Evolutionary conservation across 1,140 invertebrate species (phyloP).

Genomic region (Adelges cooleyi): DNA sequence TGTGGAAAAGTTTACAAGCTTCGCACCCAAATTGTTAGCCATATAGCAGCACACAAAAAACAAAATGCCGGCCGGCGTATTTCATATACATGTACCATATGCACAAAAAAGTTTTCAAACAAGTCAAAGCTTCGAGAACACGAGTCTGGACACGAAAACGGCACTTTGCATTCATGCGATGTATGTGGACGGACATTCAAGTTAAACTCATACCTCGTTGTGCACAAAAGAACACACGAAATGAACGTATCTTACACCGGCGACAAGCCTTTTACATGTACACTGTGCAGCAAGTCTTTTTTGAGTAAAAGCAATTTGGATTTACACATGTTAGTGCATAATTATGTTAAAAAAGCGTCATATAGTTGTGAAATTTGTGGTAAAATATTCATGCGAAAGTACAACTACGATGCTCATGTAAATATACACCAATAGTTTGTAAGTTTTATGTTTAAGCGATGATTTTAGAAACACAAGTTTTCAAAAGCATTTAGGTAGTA

Average conservation of each 20-base stretch:
- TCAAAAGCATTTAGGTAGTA: background rate
- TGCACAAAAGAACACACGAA: slow-evolving; percentile 31
- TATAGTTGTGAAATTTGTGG: slow-evolving; percentile 32
- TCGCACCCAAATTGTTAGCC: slow-evolving; percentile 30
- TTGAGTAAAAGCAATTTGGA: slow-evolving; percentile 31
- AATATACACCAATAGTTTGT: slow-evolving; percentile 29
- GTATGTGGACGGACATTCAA: slow-evolving; percentile 32
- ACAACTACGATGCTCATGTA: slow-evolving; percentile 31
- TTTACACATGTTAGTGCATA: slow-evolving; percentile 29
- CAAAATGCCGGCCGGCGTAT: slow-evolving; percentile 27
- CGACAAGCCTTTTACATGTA: slow-evolving; percentile 30
- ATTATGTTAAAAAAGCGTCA: slow-evolving; percentile 31
- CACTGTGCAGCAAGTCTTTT: slow-evolving; percentile 30
- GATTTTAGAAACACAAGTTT: background rate
- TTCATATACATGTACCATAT: slow-evolving; percentile 29
- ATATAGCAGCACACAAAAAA: slow-evolving; percentile 31
- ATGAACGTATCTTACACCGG: slow-evolving; percentile 31
- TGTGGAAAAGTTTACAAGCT: slow-evolving; percentile 31
- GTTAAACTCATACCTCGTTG: slow-evolving; percentile 31
- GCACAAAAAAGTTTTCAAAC: slow-evolving; percentile 30
- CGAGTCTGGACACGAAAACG: slow-evolving; percentile 29
- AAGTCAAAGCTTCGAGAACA: slow-evolving; percentile 27
- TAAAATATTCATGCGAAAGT: slow-evolving; percentile 31
- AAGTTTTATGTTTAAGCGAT: background rate
- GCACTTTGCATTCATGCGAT: slow-evolving; percentile 31